Percentiles rank a stretch among this genome's conserved stretches.
These are phyloP conservation scores for Hafferia zeledoni DNA, from an alignment of 2,797 vertebrate genomes.

Conservation along the genomic window DNA sequence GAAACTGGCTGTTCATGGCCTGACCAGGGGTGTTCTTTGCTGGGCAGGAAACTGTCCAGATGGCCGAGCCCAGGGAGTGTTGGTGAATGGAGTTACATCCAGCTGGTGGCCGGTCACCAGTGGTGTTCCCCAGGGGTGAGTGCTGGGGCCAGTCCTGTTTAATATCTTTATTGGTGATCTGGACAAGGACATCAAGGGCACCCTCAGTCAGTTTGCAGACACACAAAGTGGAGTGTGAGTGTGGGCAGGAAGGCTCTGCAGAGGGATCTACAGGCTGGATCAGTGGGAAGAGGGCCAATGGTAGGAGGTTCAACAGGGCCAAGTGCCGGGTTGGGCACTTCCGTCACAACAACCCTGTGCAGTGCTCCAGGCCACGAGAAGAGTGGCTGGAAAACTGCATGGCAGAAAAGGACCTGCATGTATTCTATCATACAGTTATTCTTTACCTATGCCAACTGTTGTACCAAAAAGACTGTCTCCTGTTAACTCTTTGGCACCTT, in stretches of 20 bases:
- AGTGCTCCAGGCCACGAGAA: not conserved
- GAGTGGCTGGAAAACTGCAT: not conserved
- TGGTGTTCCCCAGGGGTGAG: not conserved
- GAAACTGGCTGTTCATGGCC: not conserved
- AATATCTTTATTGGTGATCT: not conserved
- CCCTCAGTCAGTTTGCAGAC: not conserved
- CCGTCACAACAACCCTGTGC: not conserved
- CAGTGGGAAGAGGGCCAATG: not conserved
- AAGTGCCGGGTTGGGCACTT: not conserved
- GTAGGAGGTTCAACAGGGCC: not conserved
- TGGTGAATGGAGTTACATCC: not conserved
- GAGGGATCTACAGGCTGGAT: not conserved
- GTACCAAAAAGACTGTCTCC: not conserved
- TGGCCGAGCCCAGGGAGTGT: not conserved
- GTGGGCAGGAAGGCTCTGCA: not conserved
- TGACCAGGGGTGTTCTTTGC: not conserved
- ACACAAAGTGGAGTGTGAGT: not conserved
- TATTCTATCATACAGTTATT: not conserved
- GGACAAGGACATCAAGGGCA: not conserved
- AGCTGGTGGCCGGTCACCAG: not conserved
- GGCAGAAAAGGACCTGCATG: fast-evolving
- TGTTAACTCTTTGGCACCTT: not conserved
- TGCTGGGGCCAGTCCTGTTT: not conserved
- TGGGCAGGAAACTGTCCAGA: not conserved
- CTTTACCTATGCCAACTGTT: not conserved